Evolutionary conservation across 2,113 vertebrate genomes (phyloP), one percentile per base, ranked within the genome.

Genomic region (Petroica traversi): DNA sequence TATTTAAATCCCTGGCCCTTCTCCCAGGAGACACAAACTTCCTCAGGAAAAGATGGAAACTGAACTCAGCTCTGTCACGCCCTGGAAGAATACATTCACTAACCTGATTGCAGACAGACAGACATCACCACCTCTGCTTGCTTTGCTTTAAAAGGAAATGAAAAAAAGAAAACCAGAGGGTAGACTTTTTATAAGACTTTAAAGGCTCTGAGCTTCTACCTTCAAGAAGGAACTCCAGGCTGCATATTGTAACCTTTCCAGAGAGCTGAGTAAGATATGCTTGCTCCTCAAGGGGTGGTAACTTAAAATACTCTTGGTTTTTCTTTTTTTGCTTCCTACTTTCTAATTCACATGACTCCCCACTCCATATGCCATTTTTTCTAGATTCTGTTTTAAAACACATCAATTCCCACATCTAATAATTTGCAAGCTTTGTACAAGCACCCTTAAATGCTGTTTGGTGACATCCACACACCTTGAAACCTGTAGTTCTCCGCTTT

Each of bases 241-340:
- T 90, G 77, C 61, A 31, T 20, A 71, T 7, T 11, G 46, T 28
- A 93, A 87, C 67, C 82, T 69, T 88, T 79, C 19, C 23, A 52
- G 49, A 69, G 20, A 79, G 54, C 46, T 34, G 23, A 78, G 33
- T 22, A 43, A 90, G 75, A 93, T 18, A 66, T 0, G 7, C 31
- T 81, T 64, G 66, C 48, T 95, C 74, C 52, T 94, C 31, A 82
- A 79, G 0, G n/a, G 85, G 90, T 34, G 93, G 92, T 58, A 93
- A 85, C 90, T 94, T 92, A 93, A 97, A 96, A 96, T 93, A 96
- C 12, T 52, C 73, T 4, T n/a, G 46, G 9, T 24, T 14, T 45
- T 43, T 48, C 19, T 40, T 71, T 83, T 85, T 89, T 79, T 76
- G 24, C 74, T 95, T 94, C 93, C 90, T 85, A 73, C 82, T 97